A percentile compares a stretch with the other conserved stretches of the same genome.
phyloP scores from a whole-genome alignment of 2,888 invertebrate genomes.

The Cheilosia impressa region DNA sequence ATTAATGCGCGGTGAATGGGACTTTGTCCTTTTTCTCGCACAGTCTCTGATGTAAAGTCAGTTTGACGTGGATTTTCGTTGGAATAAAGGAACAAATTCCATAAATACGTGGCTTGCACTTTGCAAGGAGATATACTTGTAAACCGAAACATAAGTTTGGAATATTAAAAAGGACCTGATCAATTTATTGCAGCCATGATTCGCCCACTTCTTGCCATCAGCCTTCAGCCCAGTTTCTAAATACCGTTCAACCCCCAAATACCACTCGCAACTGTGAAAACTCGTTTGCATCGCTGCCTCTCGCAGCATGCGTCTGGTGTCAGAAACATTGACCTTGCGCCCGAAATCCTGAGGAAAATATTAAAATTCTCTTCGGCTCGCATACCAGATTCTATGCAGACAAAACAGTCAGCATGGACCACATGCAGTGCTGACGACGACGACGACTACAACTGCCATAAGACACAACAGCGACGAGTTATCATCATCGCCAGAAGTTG shows the following conservation, averaged over 20 bases:
- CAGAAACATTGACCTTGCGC: slow-evolving; percentile 72
- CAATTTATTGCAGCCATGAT: no score
- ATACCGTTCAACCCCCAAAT: slow-evolving; percentile 14
- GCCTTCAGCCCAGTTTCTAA: neutral
- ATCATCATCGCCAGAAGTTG: slow-evolving; percentile 18
- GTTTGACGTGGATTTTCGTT: no score
- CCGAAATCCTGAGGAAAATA: slow-evolving; percentile 33
- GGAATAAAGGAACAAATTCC: no score
- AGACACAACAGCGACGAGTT: slow-evolving; percentile 41
- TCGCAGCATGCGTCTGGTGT: slow-evolving; percentile 70
- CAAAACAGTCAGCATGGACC: slow-evolving; percentile 39
- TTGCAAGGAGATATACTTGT: no score
- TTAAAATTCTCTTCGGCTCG: slow-evolving; percentile 4
- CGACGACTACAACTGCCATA: slow-evolving; percentile 17
- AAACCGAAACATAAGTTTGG: no score
- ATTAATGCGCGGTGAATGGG: slow-evolving; percentile 43
- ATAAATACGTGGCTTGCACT: no score
- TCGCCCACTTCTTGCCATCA: neutral
- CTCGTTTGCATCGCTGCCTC: slow-evolving; percentile 44
- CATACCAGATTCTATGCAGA: slow-evolving; percentile 3
- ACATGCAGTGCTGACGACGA: slow-evolving; percentile 42
- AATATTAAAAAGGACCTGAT: no score
- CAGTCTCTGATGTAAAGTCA: no score
- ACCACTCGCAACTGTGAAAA: neutral
- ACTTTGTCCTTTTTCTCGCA: slow-evolving; percentile 7